Base-by-base conservation (phyloP, 2,888 invertebrate species). In the Drosophila dives region DNA sequence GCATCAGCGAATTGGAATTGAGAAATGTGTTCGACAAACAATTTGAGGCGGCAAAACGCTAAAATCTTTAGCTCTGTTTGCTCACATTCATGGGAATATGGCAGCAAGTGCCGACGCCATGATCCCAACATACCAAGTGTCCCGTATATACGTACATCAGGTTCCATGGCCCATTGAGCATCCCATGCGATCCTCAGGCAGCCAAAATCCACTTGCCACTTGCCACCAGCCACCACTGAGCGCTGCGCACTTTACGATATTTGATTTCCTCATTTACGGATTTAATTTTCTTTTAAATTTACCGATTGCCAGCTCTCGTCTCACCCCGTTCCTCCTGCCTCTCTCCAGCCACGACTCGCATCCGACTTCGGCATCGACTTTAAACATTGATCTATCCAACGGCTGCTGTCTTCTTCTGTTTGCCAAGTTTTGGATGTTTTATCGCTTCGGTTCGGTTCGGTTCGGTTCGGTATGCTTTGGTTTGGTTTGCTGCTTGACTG, bases 231-330 rank as follows among this genome's bases (percentile, higher is more conserved):
- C 49, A 49, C n/a, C 49, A 79, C 68, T 69, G 63, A 58, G 81
- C 80, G 85, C 86, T 91, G 83, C 81, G 86, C 85, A 90, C 90
- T 91, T 91, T 92, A 91, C 81, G 90, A 92, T 91, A 90, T 91
- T 92, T 91, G 91, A 91, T 92, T 91, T 91, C 88, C 91, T 91
- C 91, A 91, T 91, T 91, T 91, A 89, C 91, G 86, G 88, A 91
- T 91, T 91, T 90, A 90, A 89, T 90, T 91, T 84, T 84, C 90
- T 91, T 91, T 91, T 76, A 91, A 90, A 91, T 91, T 83, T 77
- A 88, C 91, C 91, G 91, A 91, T 87, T 72, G 73, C 55, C 85
- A 45, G 70, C 68, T 36, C 64, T 62, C 64, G 65, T 36, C 64
- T 62, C 64, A 67, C 63, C 80, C 80, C 77, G 59, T 63, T 78